Percentiles rank a stretch among this genome's conserved stretches.
These are phyloP conservation scores for Gari tellinella DNA, from an alignment of 2,888 invertebrate genomes.

Conservation along the genomic window DNA sequence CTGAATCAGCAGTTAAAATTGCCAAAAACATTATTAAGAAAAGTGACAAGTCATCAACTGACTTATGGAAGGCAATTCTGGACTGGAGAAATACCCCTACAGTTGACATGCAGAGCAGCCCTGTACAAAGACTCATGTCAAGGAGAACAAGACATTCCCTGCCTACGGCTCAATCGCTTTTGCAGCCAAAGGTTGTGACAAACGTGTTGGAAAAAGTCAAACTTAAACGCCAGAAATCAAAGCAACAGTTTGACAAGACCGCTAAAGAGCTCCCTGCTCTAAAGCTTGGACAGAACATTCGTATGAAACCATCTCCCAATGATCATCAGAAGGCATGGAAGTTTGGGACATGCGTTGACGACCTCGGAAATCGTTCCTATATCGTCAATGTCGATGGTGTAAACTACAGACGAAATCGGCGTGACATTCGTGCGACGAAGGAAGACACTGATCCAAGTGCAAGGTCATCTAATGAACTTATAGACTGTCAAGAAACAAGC, in stretches of 20 bases:
- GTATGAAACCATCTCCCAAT: conserved; percentile 5
- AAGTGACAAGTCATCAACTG: not conserved
- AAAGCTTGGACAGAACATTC: not conserved
- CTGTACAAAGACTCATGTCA: conserved; percentile 50
- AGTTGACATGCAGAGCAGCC: conserved; percentile 38
- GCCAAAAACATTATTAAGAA: conserved; percentile 16
- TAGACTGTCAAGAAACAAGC: too few species aligned
- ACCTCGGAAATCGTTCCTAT: not conserved
- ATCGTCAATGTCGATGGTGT: conserved; percentile 4
- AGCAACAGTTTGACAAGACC: not conserved
- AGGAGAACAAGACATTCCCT: conserved; percentile 39
- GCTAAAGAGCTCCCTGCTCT: conserved; percentile 3
- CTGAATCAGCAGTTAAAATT: conserved; percentile 19
- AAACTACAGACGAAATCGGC: not conserved
- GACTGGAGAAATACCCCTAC: conserved; percentile 54
- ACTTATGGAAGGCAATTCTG: conserved; percentile 18
- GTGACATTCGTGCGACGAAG: conserved; percentile 1
- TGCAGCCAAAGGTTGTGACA: conserved; percentile 22
- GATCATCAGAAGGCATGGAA: conserved; percentile 9
- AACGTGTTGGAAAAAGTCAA: conserved; percentile 6
- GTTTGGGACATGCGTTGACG: conserved; percentile 6
- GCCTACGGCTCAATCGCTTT: conserved; percentile 14
- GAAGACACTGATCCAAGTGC: conserved; percentile 1
- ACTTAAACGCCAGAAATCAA: not conserved
- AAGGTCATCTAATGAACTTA: not conserved